Conservation (phyloP, 1,140 invertebrate species). For the Centruroides sculpturatus region DNA sequence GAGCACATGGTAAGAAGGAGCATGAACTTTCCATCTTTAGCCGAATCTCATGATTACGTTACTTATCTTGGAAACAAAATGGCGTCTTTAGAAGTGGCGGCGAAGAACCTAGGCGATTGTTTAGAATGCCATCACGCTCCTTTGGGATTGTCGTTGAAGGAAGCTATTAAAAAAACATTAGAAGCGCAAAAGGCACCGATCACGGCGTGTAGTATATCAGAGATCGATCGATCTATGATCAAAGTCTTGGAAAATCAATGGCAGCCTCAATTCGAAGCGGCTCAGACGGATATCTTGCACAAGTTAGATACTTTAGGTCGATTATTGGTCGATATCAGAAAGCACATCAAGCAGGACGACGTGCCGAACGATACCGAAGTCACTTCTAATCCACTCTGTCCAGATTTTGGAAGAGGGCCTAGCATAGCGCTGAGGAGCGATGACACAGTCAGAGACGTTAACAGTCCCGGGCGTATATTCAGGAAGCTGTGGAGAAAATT, state of each 20-base stretch:
- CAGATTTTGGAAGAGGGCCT: not conserved
- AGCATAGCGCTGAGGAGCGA: not conserved
- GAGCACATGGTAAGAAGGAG: constrained; percentile 4
- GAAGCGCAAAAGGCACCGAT: not conserved
- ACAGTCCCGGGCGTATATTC: constrained; percentile 10
- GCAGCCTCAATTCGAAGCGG: too few species aligned
- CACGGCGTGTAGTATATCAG: too few species aligned
- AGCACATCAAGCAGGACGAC: not conserved
- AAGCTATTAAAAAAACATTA: constrained; percentile 1
- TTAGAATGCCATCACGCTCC: constrained; percentile 6
- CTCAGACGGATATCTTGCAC: not conserved
- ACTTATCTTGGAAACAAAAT: constrained; percentile 9
- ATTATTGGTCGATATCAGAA: not conserved
- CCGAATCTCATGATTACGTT: constrained; percentile 5
- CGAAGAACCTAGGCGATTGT: constrained; percentile 2
- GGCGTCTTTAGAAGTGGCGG: constrained; percentile 4
- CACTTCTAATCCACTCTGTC: not conserved
- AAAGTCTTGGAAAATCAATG: too few species aligned
- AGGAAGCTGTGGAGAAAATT: constrained; percentile 14
- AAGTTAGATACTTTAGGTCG: constrained; percentile 4
- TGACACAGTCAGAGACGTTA: not conserved
- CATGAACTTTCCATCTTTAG: not conserved
- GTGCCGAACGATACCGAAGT: not conserved
- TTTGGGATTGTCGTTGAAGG: constrained; percentile 8
- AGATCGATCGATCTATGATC: too few species aligned